Base-by-base conservation (phyloP, 1,140 invertebrate species). In the Lepidostoma basale region DNA sequence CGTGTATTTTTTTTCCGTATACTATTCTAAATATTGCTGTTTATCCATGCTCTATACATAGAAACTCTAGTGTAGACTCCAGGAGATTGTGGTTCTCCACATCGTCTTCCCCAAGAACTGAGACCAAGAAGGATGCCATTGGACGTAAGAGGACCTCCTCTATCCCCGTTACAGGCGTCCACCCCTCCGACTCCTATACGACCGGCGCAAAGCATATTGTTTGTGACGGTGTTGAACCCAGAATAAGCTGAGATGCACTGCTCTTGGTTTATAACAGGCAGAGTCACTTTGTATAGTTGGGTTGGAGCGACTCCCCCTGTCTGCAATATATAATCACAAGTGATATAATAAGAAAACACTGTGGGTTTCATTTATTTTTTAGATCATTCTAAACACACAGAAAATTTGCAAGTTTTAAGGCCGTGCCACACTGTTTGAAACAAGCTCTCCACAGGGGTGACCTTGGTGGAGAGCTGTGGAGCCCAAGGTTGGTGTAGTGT, bases 151-250 rank as follows among this genome's bases (percentile, higher is more conserved):
- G 86, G 85, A 2, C 87, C 86, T 23, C 87, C 87, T 2, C 84
- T 85, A 69, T 88, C 87, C 0, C 86, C 85, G 60, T 81, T 81
- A 62, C 85, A 87, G 1, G 81, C 83, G 40, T 82, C 81, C 0
- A 77, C 73, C 0, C 79, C 79, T 8, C 77, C 79, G 4, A 76
- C 56, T 23, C 81, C 79, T 10, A 65, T 8, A 16, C 26, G 28
- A 9, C 90, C 90, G 47, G 91, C 90, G 75, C 92, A 93, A 16
- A 92, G 76, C 87, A 91, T 90, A 10, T 85, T 87, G 5, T 86
- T 75, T 1, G 86, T 86, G 30, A 93, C 82, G 2, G 64, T 10
- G 3, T 74, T 74, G 1, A 74, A 16, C 1, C 22, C 30, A 40
- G 65, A 28, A 16, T 79, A 75, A 16, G 77, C 68, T 1, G 69